Base-by-base conservation (phyloP, 2,113 vertebrate species). In the Caranx melampygus region DNA sequence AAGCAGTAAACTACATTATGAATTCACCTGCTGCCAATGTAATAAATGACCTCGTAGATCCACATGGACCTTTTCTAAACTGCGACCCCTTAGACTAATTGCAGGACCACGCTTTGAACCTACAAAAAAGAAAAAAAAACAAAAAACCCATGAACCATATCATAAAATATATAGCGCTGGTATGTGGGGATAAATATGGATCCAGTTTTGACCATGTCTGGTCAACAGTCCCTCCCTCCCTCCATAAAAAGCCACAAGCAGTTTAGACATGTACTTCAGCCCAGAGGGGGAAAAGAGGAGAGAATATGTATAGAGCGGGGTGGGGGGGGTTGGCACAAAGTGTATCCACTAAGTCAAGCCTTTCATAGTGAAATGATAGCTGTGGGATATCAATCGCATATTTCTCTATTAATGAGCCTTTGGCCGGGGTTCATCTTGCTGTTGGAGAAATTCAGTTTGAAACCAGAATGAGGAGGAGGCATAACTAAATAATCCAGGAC, bases 401-500 rank as follows among this genome's bases (percentile, higher is more conserved):
- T 86, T 95, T 84, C 81, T 91, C 92, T 93, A 95, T 96, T 95
- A 96, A 96, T 94, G 93, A 96, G 94, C 94, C 84, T 93, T 92
- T 96, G 96, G 94, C 95, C 75, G 3, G 73, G n/a, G 73, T 94
- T 96, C 93, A 94, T 77, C 87, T 85, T 82, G 81, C 89, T 89
- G 92, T 81, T 81, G 77, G 64, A 91, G 81, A 94, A 92, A 90
- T 92, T 91, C 73, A 72, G 91, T 83, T 92, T 91, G 90, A 90
- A 91, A 83, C 61, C 40, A 42, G 65, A 74, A 82, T 61, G 58
- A 72, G 72, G 77, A 81, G 83, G 75, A 84, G 80, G 81, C 90
- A 90, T 72, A 95, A 93, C 95, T 95, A 96, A 96, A 95, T 91
- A 87, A 90, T 95, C 95, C 95, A 95, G 95, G 92, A 94, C 92